These are phyloP conservation scores for Pseudoips prasinana DNA, from an alignment of 2,888 invertebrate species.

Conservation along the genomic window DNA sequence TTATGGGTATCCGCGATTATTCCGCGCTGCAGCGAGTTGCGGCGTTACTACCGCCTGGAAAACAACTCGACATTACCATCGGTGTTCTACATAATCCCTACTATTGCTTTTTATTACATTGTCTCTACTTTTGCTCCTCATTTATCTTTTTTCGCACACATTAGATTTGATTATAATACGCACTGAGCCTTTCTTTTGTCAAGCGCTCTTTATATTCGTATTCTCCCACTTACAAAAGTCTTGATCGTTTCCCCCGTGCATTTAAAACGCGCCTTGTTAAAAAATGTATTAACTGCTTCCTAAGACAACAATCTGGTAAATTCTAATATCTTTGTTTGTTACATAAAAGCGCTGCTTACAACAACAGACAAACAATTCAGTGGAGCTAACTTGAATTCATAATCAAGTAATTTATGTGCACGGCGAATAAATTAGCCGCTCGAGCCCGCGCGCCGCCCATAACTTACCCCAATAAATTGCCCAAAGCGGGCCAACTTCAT, in stretches of 20 bases:
- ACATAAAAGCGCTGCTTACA: conserved; percentile 73
- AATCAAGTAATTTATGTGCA: conserved; percentile 83
- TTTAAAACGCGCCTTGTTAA: background rate
- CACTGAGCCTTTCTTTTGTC: conserved; percentile 15
- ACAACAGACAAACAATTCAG: conserved; percentile 79
- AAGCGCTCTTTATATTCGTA: conserved; percentile 6
- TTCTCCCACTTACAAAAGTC: conserved; percentile 7
- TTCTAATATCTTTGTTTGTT: conserved; percentile 73
- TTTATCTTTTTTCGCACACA: conserved; percentile 47
- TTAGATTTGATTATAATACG: conserved; percentile 43
- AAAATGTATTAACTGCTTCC: conserved; percentile 42
- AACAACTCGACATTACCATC: conserved; percentile 74
- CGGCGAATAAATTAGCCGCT: conserved; percentile 81
- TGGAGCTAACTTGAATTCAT: conserved; percentile 80
- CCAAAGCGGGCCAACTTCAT: conserved; percentile 80
- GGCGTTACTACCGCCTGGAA: conserved; percentile 74
- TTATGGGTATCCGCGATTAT: conserved; percentile 82
- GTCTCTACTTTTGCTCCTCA: conserved; percentile 60
- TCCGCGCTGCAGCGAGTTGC: conserved; percentile 80
- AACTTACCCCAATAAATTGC: conserved; percentile 82
- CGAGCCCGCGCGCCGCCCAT: conserved; percentile 78
- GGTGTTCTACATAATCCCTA: conserved; percentile 76
- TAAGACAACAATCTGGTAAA: conserved; percentile 56
- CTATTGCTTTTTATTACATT: conserved; percentile 75
- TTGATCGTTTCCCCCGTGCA: conserved; percentile 10